Base-by-base conservation (phyloP, 2,888 invertebrate genomes). In the Diplazon laetatorius region DNA sequence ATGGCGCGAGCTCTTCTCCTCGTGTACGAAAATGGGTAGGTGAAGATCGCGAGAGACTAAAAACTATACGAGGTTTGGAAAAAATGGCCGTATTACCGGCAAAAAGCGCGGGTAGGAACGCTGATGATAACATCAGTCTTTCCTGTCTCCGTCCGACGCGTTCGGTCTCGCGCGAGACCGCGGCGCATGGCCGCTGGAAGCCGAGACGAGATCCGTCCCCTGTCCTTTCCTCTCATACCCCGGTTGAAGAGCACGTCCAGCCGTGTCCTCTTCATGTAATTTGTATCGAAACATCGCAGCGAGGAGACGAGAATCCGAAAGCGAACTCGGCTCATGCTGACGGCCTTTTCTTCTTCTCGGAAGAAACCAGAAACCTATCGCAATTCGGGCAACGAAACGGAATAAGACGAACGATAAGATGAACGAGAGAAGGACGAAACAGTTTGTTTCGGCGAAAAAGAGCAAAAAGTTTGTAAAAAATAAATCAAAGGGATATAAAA, bases 231-330 rank as follows among this genome's bases (percentile, higher is more conserved):
- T 62, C 77, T 77, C 74, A 74, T 78, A 63, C 75, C 46, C 71
- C 39, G 39, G 48, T 46, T 60, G 62, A 44, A 18, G 52, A 65
- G 70, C 68, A 48, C 82, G 78, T 76, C 66, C 66, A 55, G 82
- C 83, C 85, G 84, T 87, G 88, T 79, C 82, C 85, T 81, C 87
- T 86, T 88, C 88, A 80, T 90, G 89, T 90, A 90, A 89, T 90
- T 90, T 90, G 90, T 90, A 90, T 89, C 90, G 87, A 85, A 88
- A 87, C 88, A 88, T 88, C 88, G 85, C 83, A 82, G 83, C 75
- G 80, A 75, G 65, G 82, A 80, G 85, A 80, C 80, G 71, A 82
- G 80, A 83, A 82, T 79, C 60, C 80, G 76, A 70, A 77, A 30
- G 10, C 39, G 18, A 18, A 30, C 18, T 35, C 60, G 74, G 52